Percentiles rank a stretch among this genome's conserved stretches.
Conservation (phyloP, 2,113 vertebrate species). For the Hippopotamus amphibius region DNA sequence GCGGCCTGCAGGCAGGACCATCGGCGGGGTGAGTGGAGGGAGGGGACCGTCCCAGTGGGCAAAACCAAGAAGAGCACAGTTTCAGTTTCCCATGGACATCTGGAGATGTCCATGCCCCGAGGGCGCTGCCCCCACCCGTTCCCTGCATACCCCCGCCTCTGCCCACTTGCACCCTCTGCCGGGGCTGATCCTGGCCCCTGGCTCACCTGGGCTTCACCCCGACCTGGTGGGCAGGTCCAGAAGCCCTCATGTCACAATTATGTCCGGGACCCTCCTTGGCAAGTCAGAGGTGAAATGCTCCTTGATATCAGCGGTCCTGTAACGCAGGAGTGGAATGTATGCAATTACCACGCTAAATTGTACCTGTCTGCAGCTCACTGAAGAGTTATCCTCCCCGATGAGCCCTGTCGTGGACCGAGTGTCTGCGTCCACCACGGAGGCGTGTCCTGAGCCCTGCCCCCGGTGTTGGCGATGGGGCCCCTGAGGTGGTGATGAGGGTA, state of each 20-base stretch:
- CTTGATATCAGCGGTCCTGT: background rate
- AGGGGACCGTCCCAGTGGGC: background rate
- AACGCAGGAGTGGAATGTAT: no score
- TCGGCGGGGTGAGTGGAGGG: background rate
- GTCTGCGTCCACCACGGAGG: background rate
- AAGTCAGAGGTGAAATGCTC: background rate
- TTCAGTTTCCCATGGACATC: fast-evolving
- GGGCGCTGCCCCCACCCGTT: fast-evolving
- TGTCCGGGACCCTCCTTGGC: background rate
- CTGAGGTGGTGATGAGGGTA: background rate
- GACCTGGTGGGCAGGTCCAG: background rate
- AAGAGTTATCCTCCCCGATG: background rate
- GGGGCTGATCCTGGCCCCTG: background rate
- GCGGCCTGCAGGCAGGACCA: fast-evolving
- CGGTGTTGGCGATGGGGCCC: background rate
- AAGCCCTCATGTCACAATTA: background rate
- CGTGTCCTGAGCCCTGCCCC: background rate
- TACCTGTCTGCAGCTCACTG: no score
- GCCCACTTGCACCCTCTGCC: background rate
- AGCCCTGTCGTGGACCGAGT: background rate
- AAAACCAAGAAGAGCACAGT: no score
- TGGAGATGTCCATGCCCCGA: fast-evolving
- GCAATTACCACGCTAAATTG: background rate
- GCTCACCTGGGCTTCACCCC: background rate
- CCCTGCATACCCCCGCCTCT: fast-evolving